Evolutionary conservation across 2,113 vertebrate genomes (phyloP).

Genomic region (Antechinus stuartii): DNA sequence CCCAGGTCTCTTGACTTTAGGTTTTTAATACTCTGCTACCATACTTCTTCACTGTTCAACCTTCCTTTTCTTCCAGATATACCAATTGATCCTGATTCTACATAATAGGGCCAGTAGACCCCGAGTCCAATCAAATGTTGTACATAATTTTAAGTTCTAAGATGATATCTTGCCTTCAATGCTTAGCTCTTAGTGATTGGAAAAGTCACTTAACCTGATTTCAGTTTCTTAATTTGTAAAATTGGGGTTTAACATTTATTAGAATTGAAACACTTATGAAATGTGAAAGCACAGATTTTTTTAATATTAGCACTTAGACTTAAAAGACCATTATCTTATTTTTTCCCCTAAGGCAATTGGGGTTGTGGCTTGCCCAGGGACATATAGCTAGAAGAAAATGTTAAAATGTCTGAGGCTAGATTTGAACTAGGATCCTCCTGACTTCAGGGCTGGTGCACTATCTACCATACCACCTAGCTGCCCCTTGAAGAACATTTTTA

Average conservation of each 20-base stretch:
- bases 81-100: background rate
- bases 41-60: background rate
- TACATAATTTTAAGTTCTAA: background rate
- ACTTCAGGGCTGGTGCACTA: too few relatives aligned
- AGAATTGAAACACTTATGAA: background rate
- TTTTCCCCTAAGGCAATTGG: too few relatives aligned
- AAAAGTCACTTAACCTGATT: background rate
- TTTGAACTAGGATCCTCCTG: too few relatives aligned
- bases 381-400: too few relatives aligned
- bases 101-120: background rate
- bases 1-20: background rate
- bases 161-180: background rate
- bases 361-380: too few relatives aligned
- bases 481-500: too few relatives aligned
- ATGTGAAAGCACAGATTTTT: too few relatives aligned
- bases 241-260: background rate
- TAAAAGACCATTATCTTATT: background rate
- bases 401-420: too few relatives aligned
- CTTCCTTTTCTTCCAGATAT: background rate
- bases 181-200: background rate
- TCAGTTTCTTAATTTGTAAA: background rate
- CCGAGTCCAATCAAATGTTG: background rate
- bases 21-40: background rate
- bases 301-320: background rate
- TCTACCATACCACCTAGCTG: too few relatives aligned